Percentiles rank a stretch among this genome's conserved stretches.
Conservation (phyloP, 2,113 vertebrate genomes). For the Arvicanthis niloticus region DNA sequence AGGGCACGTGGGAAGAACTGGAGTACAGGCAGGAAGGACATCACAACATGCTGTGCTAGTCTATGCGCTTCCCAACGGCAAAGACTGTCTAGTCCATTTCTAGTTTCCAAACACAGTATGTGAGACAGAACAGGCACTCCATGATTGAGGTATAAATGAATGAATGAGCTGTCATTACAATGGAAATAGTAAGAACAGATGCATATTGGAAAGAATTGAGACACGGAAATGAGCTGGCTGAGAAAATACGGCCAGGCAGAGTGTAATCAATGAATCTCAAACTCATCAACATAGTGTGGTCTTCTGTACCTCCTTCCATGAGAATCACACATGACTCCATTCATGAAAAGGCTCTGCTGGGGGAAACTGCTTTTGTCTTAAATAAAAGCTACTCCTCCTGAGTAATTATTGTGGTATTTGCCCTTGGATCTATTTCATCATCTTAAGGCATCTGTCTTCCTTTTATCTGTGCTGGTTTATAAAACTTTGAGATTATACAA, state of each 20-base stretch:
- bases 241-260: constrained; percentile 41
- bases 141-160: constrained; percentile 32
- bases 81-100: constrained; percentile 29
- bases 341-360: neutral
- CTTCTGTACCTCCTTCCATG: constrained; percentile 16
- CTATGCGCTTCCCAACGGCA: neutral
- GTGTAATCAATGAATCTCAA: constrained; percentile 66
- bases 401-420: constrained; percentile 32
- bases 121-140: neutral
- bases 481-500: constrained; percentile 41
- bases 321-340: constrained; percentile 55
- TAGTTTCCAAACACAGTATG: constrained; percentile 11
- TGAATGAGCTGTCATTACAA: constrained; percentile 39
- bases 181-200: constrained; percentile 23
- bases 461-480: constrained; percentile 34
- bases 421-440: constrained; percentile 25
- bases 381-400: constrained; percentile 56
- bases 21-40: neutral
- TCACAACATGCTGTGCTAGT: neutral
- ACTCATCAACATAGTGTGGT: neutral
- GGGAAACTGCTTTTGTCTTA: neutral
- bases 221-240: constrained; percentile 41
- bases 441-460: constrained; percentile 52
- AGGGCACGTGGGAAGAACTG: neutral
- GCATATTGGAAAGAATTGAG: constrained; percentile 47